Evolutionary conservation across 2,113 vertebrate genomes (phyloP).

Genomic region (Lophius piscatorius): DNA sequence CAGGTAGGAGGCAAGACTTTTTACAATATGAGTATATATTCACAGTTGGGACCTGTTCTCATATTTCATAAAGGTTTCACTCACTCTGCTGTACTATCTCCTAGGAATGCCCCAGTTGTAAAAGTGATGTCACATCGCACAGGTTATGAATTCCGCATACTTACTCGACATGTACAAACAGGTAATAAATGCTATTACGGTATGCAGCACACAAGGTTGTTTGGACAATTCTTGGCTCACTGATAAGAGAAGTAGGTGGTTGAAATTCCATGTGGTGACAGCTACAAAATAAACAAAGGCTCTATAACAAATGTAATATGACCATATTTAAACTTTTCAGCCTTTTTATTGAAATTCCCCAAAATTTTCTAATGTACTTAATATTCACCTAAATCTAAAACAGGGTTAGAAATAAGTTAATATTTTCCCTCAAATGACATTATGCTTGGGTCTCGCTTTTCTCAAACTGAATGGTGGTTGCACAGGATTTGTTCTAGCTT

Average conservation of each 20-base stretch:
- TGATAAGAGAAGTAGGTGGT: constrained; percentile 17
- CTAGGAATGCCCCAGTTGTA: background rate
- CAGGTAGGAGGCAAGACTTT: no score
- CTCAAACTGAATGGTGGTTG: no score
- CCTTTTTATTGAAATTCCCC: background rate
- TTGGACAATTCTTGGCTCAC: constrained; percentile 11
- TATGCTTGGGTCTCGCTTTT: no score
- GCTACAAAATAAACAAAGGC: background rate
- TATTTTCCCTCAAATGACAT: no score
- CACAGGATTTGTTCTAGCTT: no score
- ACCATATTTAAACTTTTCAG: background rate
- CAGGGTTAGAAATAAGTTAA: no score
- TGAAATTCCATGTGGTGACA: background rate
- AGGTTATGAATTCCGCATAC: background rate
- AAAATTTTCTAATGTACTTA: background rate
- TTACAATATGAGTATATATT: no score
- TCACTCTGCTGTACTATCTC: no score
- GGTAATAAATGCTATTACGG: background rate
- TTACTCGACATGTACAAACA: background rate
- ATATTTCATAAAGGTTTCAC: no score
- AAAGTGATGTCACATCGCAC: background rate
- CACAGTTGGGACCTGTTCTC: no score
- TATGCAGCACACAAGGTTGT: background rate
- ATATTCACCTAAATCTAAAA: background rate
- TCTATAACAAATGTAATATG: background rate